Base-by-base conservation (phyloP, 2,888 invertebrate species). In the Neoaliturus tenellus region DNA sequence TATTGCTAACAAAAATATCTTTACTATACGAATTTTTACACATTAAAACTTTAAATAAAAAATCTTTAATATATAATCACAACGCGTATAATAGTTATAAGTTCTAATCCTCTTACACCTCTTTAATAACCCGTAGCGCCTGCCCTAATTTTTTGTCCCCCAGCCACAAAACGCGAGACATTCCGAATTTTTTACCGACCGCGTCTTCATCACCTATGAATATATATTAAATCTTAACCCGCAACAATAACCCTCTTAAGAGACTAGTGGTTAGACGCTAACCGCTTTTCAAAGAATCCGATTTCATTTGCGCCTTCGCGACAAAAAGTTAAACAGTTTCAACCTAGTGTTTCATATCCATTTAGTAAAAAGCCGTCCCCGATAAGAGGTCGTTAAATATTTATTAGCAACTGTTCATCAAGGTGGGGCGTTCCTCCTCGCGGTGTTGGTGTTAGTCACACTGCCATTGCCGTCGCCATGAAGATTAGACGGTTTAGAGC, bases 241-340 rank as follows among this genome's bases (percentile, higher is more conserved):
- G 33, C 48, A 28, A 78, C 55, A 78, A 28, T 28, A 48, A 78
- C 78, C 78, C 55, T 55, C 44, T 25, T 33, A 25, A 73, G 48
- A 44, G 75, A 44, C 12, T 17, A 44, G 55, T 62, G 62, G 62
- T 62, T 62, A 62, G 31, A 17, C 6, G 55, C 33, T 78, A 78
- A 78, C 48, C 78, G 51, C 55, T 78, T 78, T 55, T 55, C 78
- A 33, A 62, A 62, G 62, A 39, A 75, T 44, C 73, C 20, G 78
- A 55, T 78, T 78, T 23, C 35, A 55, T 48, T 75, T 48, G 75
- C 48, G 48, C 48, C 28, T 14, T 75, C 20, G 78, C 78, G 78
- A 55, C 78, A 78, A 78, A 78, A 78, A 78, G 33, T 78, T 78
- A 51, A 78, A 51, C 78, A 78, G 55, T 78, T 78, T 78, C 78